Percentiles rank a stretch among this genome's conserved stretches.
These are phyloP conservation scores for Aleadryas rufinucha DNA, from an alignment of 2,113 vertebrate species.

Conservation along the genomic window DNA sequence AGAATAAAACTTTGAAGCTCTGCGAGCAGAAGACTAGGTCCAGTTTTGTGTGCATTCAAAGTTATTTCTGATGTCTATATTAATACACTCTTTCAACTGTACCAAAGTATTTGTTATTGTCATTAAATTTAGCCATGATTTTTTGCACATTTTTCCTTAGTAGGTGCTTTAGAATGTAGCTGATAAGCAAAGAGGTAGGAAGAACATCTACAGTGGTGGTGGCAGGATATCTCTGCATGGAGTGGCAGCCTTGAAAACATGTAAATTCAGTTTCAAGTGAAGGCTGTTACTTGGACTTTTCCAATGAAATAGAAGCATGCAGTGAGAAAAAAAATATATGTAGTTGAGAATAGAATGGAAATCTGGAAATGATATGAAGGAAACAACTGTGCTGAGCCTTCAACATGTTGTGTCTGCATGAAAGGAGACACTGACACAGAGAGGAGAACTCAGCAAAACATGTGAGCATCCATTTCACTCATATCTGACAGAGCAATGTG, in stretches of 20 bases:
- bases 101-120: neutral
- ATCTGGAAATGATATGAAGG: neutral
- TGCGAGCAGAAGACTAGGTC: neutral
- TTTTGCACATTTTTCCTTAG: neutral
- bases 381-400: neutral
- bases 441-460: neutral
- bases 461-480: neutral
- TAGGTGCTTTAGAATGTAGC: neutral
- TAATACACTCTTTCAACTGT: neutral
- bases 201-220: neutral
- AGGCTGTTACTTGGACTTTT: neutral
- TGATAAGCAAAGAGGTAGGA: neutral
- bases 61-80: neutral
- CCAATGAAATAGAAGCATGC: neutral
- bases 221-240: neutral
- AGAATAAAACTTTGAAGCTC: neutral
- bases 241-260: neutral
- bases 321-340: neutral
- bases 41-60: neutral
- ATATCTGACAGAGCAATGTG: neutral
- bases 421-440: neutral
- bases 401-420: neutral
- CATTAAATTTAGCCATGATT: neutral
- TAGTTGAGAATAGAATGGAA: neutral
- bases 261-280: neutral